Evolutionary conservation across 2,113 vertebrate species (phyloP).

Genomic region (Pteronura brasiliensis): DNA sequence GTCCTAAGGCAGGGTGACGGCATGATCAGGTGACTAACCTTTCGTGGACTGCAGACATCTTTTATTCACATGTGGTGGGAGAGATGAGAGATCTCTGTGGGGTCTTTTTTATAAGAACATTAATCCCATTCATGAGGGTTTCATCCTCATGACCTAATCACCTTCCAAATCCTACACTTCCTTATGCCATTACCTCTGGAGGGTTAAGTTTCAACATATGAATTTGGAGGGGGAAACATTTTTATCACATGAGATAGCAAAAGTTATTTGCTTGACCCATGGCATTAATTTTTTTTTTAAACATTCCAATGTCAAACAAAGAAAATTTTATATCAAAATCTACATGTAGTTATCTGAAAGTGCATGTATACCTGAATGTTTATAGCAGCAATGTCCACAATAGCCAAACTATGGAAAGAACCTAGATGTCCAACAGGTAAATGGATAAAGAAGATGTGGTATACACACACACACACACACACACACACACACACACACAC

Average conservation of each 20-base stretch:
- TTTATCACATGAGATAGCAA: background rate
- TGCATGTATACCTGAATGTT: too few species aligned
- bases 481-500: too few species aligned
- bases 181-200: background rate
- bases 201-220: background rate
- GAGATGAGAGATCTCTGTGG: background rate
- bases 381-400: too few species aligned
- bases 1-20: background rate
- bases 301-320: background rate
- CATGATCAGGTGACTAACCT: background rate
- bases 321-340: background rate
- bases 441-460: too few species aligned
- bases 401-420: too few species aligned
- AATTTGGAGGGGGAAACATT: background rate
- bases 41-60: background rate
- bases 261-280: background rate
- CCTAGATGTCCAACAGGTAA: too few species aligned
- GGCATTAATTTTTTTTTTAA: background rate
- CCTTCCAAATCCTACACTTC: background rate
- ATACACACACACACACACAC: too few species aligned
- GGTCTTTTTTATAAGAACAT: background rate
- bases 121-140: background rate
- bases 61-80: background rate
- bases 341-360: too few species aligned
- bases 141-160: background rate